Conservation (phyloP, 2,888 invertebrate species). For the Mystacides longicornis region DNA sequence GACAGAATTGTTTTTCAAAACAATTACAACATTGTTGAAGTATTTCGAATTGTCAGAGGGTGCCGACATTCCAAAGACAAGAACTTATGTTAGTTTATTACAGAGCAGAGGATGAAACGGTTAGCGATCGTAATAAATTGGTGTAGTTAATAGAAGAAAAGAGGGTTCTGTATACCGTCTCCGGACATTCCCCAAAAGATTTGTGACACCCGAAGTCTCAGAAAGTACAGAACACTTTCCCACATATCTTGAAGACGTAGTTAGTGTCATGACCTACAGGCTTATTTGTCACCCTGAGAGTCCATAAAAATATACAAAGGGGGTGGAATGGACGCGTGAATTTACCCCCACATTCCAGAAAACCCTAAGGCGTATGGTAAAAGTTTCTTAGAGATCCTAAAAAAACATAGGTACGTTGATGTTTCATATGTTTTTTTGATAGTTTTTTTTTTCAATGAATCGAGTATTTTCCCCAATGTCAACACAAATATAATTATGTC, state of each 20-base stretch:
- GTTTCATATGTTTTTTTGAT: too few relatives aligned
- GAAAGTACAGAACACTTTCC: background rate
- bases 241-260: constrained; percentile 18
- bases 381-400: too few relatives aligned
- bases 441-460: too few relatives aligned
- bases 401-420: too few relatives aligned
- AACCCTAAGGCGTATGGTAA: background rate
- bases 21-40: too few relatives aligned
- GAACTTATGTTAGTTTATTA: too few relatives aligned
- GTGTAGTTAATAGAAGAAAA: background rate
- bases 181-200: constrained; percentile 12
- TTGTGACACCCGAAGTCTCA: constrained; percentile 1
- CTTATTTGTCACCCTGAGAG: constrained; percentile 25
- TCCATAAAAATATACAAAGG: constrained; percentile 21
- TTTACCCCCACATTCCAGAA: background rate
- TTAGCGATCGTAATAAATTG: background rate
- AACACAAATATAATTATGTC: too few relatives aligned
- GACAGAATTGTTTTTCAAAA: too few relatives aligned
- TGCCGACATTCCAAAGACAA: too few relatives aligned
- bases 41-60: too few relatives aligned
- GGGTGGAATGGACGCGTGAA: constrained; percentile 5
- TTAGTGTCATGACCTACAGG: constrained; percentile 26
- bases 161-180: constrained; percentile 4
- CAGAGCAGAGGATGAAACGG: too few relatives aligned
- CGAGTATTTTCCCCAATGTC: too few relatives aligned